Evolutionary conservation across 2,888 invertebrate genomes (phyloP), one percentile per base, ranked within the genome.

Genomic region (Phrixothrix hirtus): DNA sequence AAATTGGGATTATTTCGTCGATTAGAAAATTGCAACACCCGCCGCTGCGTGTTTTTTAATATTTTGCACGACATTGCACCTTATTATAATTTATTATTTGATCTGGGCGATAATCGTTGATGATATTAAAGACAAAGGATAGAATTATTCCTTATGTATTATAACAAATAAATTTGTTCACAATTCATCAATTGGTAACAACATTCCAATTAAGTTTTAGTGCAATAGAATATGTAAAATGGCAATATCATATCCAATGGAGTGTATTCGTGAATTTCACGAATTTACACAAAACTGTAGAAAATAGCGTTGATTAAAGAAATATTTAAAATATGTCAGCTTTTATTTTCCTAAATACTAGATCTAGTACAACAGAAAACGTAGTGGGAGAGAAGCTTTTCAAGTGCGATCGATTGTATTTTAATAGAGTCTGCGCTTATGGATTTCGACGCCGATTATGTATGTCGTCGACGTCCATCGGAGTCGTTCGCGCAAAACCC

Each of bases 281-380:
- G 71, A 67, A 61, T 57, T 55, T 70, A 74, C 73, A 74, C 72
- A 65, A 67, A 68, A 72, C 70, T 75, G 75, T 75, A 75, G 74
- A 71, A 68, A 71, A 73, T 75, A 75, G 75, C 70, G 71, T 75
- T 74, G 74, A 75, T 75, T 75, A 75, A 75, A 75, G 71, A 75
- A 75, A 73, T 71, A 72, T 73, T 73, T 69, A 69, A 73, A 74
- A 67, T 70, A 70, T 11, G 10, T 43, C 42, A 7, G 12, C 6
- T 9, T 9, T 43, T 32, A 36, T 36, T 31, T 47, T 44, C 13
- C 21, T 43, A 32, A 31, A 26, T 10, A 7, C 29, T 21, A 3
- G 14, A 34, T 34, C 16, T 34, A 34, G 16, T 15, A 10, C 34
- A 34, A 34, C n/a, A n/a, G 34, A 14, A 34, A 16, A n/a, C 25